Evolutionary conservation across 2,888 invertebrate species (phyloP), one percentile per base, ranked within the genome.

Genomic region (Gandaritis pyraliata): DNA sequence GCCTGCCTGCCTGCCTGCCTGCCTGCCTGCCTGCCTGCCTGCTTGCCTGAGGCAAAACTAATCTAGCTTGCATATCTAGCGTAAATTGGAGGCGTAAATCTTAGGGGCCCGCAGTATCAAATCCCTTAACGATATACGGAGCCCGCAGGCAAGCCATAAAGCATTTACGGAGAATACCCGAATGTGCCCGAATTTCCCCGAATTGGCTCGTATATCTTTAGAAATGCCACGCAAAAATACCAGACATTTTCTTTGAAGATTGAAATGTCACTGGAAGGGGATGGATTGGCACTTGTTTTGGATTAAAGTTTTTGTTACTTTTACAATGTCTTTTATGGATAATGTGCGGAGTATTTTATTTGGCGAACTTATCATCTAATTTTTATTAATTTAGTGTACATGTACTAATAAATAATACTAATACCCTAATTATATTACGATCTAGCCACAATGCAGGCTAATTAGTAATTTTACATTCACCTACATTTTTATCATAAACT

Each of bases 241-340:
- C 58, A 51, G 46, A 56, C 68, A 54, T 71, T 71, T 68, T 66
- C 64, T 62, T 69, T 71, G 70, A 63, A 71, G 71, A 77, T 76
- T 80, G 75, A 80, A 81, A 82, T 77, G 77, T 81, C 77, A 79
- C 72, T 66, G 63, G 49, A 46, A 68, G 68, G 63, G 68, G 72
- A 71, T 68, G 73, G 74, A 72, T 75, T 74, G 70, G 70, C 71
- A 76, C 70, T 71, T 75, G 72, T 76, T 73, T 72, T 66, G 62
- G 65, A 68, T 73, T 72, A 72, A 71, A 67, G 68, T 70, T 69
- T 68, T 69, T 60, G 60, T 64, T 65, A 46, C 50, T 18, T 49
- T 62, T 46, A 33, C 13, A 13, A 23, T 54, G 7, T 46, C 12
- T 46, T 36, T 45, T 46, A 3, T 48, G 39, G 15, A 7, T 38